Conservation (phyloP, 1,140 invertebrate species). For the Diploscapter pachys region DNA sequence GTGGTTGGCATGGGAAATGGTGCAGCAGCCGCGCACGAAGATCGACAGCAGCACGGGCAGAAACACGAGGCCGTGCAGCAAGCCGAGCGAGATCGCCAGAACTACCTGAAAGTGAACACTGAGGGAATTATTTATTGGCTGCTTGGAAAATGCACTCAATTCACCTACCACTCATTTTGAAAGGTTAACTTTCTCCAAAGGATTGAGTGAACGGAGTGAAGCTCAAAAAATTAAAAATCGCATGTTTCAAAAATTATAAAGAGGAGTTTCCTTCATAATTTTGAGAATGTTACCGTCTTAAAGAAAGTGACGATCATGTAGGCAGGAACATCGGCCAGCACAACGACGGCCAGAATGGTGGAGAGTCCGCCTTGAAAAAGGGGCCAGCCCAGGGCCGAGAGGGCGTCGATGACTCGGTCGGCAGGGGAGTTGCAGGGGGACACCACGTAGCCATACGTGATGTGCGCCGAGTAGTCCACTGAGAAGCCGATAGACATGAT, state of each 20-base stretch:
- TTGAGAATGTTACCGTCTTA: conserved; percentile 75
- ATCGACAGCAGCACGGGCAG: conserved; percentile 83
- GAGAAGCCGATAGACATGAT: conserved; percentile 98
- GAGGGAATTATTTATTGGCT: too few species aligned
- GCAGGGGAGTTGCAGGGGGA: conserved; percentile 69
- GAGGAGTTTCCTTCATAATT: not conserved
- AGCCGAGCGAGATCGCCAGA: conserved; percentile 62
- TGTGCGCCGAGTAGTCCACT: conserved; percentile 91
- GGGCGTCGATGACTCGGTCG: conserved; percentile 76
- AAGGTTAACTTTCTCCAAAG: too few species aligned
- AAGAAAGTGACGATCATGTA: conserved; percentile 96
- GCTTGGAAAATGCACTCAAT: too few species aligned
- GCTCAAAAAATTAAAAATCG: not conserved
- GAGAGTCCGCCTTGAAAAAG: conserved; percentile 79
- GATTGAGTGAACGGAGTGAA: too few species aligned
- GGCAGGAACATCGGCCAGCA: conserved; percentile 79
- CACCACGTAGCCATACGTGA: conserved; percentile 85
- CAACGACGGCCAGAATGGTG: conserved; percentile 81
- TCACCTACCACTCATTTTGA: too few species aligned
- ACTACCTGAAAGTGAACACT: conserved; percentile 18
- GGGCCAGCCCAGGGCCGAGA: conserved; percentile 82
- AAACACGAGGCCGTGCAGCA: conserved; percentile 83
- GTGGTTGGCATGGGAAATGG: not conserved
- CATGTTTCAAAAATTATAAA: not conserved
- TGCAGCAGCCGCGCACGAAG: conserved; percentile 60